Percentiles rank a stretch among this genome's conserved stretches.
These are phyloP conservation scores for Istiophorus platypterus DNA, from an alignment of 2,113 vertebrate species.

Conservation along the genomic window DNA sequence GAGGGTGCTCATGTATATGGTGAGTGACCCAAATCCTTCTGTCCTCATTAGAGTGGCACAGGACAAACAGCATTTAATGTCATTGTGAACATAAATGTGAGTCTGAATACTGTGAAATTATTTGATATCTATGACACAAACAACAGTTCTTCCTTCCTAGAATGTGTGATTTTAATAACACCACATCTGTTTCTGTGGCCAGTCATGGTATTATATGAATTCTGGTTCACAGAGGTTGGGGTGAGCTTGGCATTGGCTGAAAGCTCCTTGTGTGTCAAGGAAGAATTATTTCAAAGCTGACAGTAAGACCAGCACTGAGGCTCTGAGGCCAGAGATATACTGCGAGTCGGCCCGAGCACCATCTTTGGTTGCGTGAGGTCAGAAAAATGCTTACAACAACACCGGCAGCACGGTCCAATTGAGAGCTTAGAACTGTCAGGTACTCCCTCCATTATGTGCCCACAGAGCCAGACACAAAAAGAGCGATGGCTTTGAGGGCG, in stretches of 20 bases:
- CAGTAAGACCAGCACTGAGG: slow-evolving; percentile 56
- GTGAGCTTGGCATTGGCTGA: slow-evolving; percentile 69
- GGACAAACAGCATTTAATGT: slow-evolving; percentile 30
- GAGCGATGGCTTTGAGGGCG: slow-evolving; percentile 47
- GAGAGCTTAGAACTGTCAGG: slow-evolving; percentile 68
- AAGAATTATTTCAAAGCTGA: slow-evolving; percentile 70
- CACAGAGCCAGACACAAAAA: slow-evolving; percentile 59
- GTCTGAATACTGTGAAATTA: not conserved
- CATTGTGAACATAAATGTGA: not conserved
- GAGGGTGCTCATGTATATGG: slow-evolving; percentile 25
- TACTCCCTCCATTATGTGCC: slow-evolving; percentile 62
- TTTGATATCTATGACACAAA: not conserved
- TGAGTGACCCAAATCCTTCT: slow-evolving; percentile 51
- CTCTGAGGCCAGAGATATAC: slow-evolving; percentile 55
- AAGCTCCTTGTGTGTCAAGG: slow-evolving; percentile 70
- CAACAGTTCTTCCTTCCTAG: slow-evolving; percentile 8
- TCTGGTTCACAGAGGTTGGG: slow-evolving; percentile 53
- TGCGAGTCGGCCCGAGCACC: slow-evolving; percentile 43
- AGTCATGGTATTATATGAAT: slow-evolving; percentile 57
- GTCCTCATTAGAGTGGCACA: slow-evolving; percentile 37
- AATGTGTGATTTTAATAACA: slow-evolving; percentile 57
- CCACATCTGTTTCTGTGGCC: slow-evolving; percentile 67
- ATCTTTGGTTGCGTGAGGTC: slow-evolving; percentile 63
- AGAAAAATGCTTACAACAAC: slow-evolving; percentile 72
- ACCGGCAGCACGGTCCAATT: slow-evolving; percentile 50